Evolutionary conservation across 2,888 invertebrate genomes (phyloP), one percentile per base, ranked within the genome.

Genomic region (Nomada fucata): DNA sequence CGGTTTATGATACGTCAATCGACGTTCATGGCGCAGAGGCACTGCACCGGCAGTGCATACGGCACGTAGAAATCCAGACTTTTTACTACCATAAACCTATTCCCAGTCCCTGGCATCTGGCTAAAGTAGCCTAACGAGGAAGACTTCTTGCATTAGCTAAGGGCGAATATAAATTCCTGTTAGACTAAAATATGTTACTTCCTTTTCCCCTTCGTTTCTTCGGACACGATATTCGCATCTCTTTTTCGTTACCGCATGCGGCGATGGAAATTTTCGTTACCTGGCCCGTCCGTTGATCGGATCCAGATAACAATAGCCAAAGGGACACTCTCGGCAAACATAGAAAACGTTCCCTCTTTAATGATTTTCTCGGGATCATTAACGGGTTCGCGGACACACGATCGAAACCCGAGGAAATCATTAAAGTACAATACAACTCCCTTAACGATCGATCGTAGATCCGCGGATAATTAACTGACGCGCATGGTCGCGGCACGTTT

Each of bases 401-500:
- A 0, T 0, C 7, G 36, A 36, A 7, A 36, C 36, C 36, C 36
- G 36, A 36, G 7, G 36, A 36, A 36, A 36, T 36, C 36, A 36
- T 36, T 36, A 7, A 18, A 44, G 42, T 63, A 53, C 57, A 20
- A 52, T 23, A 42, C 18, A 44, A 60, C n/a, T 44, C 47, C 23
- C 44, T 3, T 9, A 20, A 18, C 13, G 23, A 71, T 76, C 42
- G 61, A 71, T 75, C 29, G 53, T 55, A 11, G 44, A 65, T 67
- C n/a, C 10, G 20, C 20, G 42, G 26, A 44, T 65, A 61, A 76
- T 64, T 50, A 63, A 29, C 60, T 55, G 47, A 70, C 59, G 60
- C 76, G 65, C 69, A 73, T 70, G 68, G 81, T 82, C 79, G n/a
- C 50, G n/a, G 18, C 47, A 36, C 55, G 68, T 73, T 80, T 72